Conservation (phyloP, 2,888 invertebrate genomes). For the Oscheius sp. region DNA sequence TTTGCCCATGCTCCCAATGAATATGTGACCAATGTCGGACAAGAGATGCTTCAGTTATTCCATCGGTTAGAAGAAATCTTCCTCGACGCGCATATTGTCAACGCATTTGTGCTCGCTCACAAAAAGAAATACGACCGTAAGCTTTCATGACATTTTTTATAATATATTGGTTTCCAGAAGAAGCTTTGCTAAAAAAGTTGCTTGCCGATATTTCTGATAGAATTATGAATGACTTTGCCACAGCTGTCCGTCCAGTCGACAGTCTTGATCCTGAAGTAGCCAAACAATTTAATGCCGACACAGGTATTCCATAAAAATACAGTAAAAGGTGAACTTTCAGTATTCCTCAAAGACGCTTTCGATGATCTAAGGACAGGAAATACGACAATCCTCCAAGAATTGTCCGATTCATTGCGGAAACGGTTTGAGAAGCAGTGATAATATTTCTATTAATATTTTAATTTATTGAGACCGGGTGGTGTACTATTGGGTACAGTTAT, state of each 20-base stretch:
- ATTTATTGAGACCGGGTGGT: not conserved
- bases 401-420: constrained; percentile 38
- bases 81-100: constrained; percentile 38
- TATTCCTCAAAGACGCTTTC: constrained; percentile 45
- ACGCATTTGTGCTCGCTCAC: constrained; percentile 38
- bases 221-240: constrained; percentile 33
- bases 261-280: constrained; percentile 3
- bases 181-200: constrained; percentile 41
- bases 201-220: constrained; percentile 39
- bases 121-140: constrained; percentile 46
- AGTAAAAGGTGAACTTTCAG: constrained; percentile 11
- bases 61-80: constrained; percentile 45
- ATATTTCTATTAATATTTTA: not conserved
- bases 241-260: constrained; percentile 13
- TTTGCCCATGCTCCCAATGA: constrained; percentile 42
- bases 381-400: constrained; percentile 33
- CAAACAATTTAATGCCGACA: constrained; percentile 15
- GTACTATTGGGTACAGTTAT: constrained; percentile 4
- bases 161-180: constrained; percentile 30
- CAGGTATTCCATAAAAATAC: not conserved
- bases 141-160: not conserved
- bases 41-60: constrained; percentile 45
- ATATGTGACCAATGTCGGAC: constrained; percentile 42
- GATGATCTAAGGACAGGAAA: constrained; percentile 44
- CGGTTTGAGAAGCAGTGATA: constrained; percentile 1